A percentile compares a stretch with the other conserved stretches of the same genome.
Conservation (phyloP, 2,113 vertebrate species). For the Alexandromys fortis region DNA sequence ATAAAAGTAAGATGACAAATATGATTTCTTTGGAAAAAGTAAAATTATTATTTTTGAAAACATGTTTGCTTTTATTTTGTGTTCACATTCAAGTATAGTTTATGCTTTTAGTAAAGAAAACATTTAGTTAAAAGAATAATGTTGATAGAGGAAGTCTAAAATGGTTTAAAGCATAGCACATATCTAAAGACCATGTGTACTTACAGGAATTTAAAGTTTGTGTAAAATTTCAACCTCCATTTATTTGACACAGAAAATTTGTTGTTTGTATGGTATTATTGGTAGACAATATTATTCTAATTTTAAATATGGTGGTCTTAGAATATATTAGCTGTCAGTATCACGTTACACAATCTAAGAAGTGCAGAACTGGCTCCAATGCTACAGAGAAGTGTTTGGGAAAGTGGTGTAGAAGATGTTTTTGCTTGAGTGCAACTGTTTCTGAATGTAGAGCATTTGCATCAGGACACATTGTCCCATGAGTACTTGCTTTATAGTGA, state of each 20-base stretch:
- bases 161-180: neutral
- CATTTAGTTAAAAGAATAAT: neutral
- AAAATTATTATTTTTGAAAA: neutral
- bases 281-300: neutral
- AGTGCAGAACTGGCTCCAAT: neutral
- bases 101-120: neutral
- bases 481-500: neutral
- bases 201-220: neutral
- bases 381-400: neutral
- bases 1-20: neutral
- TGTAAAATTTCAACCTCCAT: neutral
- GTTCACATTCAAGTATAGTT: neutral
- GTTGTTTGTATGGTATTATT: neutral
- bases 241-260: neutral
- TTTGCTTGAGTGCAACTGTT: neutral
- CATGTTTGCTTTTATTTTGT: constrained; percentile 32
- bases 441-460: neutral
- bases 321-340: neutral
- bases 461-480: neutral
- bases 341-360: neutral
- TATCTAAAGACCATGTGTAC: neutral
- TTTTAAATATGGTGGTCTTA: neutral
- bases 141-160: neutral
- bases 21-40: constrained; percentile 1
- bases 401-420: neutral